Percentiles rank a stretch among this genome's conserved stretches.
phyloP scores from a whole-genome alignment of 2,797 vertebrate species.

The Dromococcyx pavoninus region DNA sequence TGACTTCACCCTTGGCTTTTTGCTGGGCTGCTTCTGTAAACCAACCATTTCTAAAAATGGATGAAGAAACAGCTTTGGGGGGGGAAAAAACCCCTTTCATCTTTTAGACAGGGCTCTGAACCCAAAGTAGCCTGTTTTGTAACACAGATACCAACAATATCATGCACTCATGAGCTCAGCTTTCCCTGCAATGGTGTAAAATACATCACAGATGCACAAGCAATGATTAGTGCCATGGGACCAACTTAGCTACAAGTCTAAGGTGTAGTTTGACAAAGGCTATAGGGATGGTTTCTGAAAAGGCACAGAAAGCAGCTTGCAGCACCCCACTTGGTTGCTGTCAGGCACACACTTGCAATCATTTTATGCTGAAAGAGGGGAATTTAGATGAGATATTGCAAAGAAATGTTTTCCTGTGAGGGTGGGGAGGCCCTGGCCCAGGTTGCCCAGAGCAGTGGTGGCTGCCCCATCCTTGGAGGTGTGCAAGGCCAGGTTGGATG shows the following conservation, averaged over 20 bases:
- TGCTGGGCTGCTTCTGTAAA: constrained; percentile 23
- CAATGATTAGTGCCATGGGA: background rate
- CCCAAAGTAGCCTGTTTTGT: background rate
- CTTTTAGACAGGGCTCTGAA: background rate
- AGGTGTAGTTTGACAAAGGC: background rate
- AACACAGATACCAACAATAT: background rate
- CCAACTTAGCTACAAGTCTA: rapidly evolving
- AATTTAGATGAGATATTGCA: too few relatives aligned
- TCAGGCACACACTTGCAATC: too few relatives aligned
- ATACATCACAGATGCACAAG: background rate
- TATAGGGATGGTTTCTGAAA: background rate
- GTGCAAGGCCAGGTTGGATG: too few relatives aligned
- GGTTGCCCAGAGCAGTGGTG: too few relatives aligned
- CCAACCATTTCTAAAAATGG: background rate
- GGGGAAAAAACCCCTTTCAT: background rate
- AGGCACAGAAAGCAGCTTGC: background rate
- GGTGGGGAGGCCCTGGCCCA: too few relatives aligned
- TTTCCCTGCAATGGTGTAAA: background rate
- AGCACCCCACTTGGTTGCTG: background rate
- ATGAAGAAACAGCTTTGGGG: background rate
- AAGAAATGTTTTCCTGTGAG: too few relatives aligned
- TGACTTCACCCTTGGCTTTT: constrained; percentile 21
- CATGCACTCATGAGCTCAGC: background rate
- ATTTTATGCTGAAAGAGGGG: too few relatives aligned
- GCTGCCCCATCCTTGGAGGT: too few relatives aligned